phyloP scores from a whole-genome alignment of 2,888 invertebrate genomes.

The Stenotaenia linearis region DNA sequence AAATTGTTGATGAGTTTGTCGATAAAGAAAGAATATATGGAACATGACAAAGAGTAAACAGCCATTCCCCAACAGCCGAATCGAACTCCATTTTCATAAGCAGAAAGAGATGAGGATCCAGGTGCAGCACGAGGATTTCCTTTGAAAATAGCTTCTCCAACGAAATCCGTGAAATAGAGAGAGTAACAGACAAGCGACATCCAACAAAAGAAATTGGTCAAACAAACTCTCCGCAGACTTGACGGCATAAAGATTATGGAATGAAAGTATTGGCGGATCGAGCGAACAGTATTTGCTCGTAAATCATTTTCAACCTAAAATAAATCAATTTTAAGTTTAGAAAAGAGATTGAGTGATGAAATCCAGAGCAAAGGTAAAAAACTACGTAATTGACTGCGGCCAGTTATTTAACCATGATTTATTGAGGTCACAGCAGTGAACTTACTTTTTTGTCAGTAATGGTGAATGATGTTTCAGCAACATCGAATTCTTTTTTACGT shows the following conservation, averaged over 20 bases:
- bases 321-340: neutral
- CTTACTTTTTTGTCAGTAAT: neutral
- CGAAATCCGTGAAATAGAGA: constrained; percentile 93
- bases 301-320: neutral
- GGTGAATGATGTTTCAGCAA: neutral
- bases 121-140: constrained; percentile 61
- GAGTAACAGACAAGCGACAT: constrained; percentile 97
- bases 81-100: constrained; percentile 83
- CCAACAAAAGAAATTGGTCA: constrained; percentile 95
- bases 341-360: too few relatives aligned
- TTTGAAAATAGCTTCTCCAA: constrained; percentile 81
- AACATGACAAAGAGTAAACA: constrained; percentile 77
- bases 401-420: too few relatives aligned
- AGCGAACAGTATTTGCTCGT: neutral
- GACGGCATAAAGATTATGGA: constrained; percentile 88
- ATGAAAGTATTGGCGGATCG: constrained; percentile 67
- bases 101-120: constrained; percentile 44
- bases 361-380: too few relatives aligned
- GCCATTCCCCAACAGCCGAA: constrained; percentile 98
- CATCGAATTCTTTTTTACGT: neutral
- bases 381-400: too few relatives aligned
- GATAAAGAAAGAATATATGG: constrained; percentile 82
- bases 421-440: neutral
- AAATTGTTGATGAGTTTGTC: constrained; percentile 74
- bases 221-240: constrained; percentile 75